Base-by-base conservation (phyloP, 2,113 vertebrate genomes). In the Pseudorectes ferrugineus region DNA sequence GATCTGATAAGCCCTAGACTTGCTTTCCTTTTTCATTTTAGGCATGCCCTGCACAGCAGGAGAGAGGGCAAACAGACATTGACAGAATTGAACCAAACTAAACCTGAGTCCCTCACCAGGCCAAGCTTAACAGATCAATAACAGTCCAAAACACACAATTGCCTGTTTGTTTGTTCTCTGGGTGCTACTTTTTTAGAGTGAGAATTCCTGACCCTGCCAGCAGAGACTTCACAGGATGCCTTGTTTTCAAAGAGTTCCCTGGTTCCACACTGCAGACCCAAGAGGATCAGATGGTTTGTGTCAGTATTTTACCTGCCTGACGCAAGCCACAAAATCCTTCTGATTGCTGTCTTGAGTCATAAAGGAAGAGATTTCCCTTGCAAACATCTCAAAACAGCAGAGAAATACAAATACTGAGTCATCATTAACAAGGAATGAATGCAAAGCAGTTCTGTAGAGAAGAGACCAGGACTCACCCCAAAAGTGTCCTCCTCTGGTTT, bases 401-500 rank as follows among this genome's bases (percentile, higher is more conserved):
- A 78, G 26, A 65, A 80, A 57, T 24, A 23, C 22, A 82, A 91
- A 92, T 29, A 62, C 6, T 19, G 48, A 59, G 18, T 33, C 46
- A 48, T 22, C 70, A 55, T 31, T 25, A 71, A 23, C 42, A 76
- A 81, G 35, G 38, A 55, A 84, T 11, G 36, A 42, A 61, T 31
- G 7, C 42, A 80, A 82, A 79, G 57, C 10, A 7, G 22, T 38
- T 68, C 31, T 33, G 29, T 45, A 70, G 55, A 72, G 66, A 79
- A 93, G 65, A 84, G 38, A 55, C 55, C 88, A 70, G 12, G 35
- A 98, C 99, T 99, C 97, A 99, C 99, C 98, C 99, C 99, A 88
- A 99, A 99, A 52, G 98, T 99, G 84, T 99, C 99, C 97, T 99
- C 99, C 59, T 99, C 99, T 22, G 98, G 98, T 95, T 98, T 99